Base-by-base conservation (phyloP, 2,113 vertebrate species). In the Electrona antarctica region DNA sequence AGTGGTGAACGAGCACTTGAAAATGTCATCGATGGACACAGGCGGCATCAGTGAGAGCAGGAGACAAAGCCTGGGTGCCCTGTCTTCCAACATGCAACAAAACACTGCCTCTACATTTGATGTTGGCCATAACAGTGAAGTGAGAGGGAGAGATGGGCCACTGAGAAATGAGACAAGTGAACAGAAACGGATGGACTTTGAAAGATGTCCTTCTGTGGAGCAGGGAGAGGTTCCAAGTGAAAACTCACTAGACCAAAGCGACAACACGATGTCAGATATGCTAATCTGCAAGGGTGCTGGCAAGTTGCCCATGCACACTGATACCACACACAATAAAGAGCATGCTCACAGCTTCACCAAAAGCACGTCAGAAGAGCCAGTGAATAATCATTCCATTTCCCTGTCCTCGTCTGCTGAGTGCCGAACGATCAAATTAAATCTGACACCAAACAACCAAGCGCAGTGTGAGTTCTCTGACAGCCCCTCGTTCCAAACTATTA, bases 1-100 rank as follows among this genome's bases (percentile, higher is more conserved):
- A 79, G 88, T 93, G 65, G 90, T 94, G 21, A 88, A 91, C 65
- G 90, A 93, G 71, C 89, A 91, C 21, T 63, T 89, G 59, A 83
- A 64, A n/a, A 21, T 77, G 70, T 86, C 86, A 29, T 2, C 83
- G 63, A 54, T 49, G 21, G 63, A 66, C 47, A 64, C 12, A 8
- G 41, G 67, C 47, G 14, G 29, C n/a, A 41, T 63, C 11, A 9
- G 59, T 48, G 79, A 78, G 45, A 62, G n/a, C 51, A 57, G 41
- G 46, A 80, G 58, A 72, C 64, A 71, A 55, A 65, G 13, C 69
- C 13, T 74, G 46, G 73, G 46, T 52, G 9, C 60, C 0, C 60
- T 79, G 62, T 48, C 77, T 47, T 76, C 70, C 54, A 7, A 28
- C 60, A 47, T 1, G 7, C 15, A 33, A 8, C 41, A 46, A 12